These are phyloP conservation scores for Dolichopus griseipennis DNA, from an alignment of 2,888 invertebrate genomes.

Conservation along the genomic window DNA sequence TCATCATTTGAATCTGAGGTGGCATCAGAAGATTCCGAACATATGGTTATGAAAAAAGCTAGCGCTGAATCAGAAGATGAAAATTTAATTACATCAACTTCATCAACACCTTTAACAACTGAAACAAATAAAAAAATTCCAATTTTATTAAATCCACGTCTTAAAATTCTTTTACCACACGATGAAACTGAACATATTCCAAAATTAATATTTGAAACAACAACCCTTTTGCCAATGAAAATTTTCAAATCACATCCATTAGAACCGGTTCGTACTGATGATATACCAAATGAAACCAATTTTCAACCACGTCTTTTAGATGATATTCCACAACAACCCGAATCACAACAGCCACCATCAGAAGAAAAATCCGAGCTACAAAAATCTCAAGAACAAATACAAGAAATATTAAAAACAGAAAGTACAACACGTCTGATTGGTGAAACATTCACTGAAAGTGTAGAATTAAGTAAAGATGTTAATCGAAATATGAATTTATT, in stretches of 20 bases:
- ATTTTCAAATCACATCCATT: neutral
- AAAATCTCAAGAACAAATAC: slow-evolving; percentile 15
- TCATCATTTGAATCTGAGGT: neutral
- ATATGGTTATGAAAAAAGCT: slow-evolving; percentile 24
- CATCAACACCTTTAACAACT: no score
- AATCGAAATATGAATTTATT: slow-evolving; percentile 22
- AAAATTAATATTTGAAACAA: slow-evolving; percentile 5
- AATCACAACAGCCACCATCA: neutral
- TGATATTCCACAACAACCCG: neutral
- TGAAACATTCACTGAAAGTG: slow-evolving; percentile 20
- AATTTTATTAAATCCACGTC: neutral
- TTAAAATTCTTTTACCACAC: neutral
- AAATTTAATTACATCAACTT: neutral
- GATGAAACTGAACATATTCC: neutral
- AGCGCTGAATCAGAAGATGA: slow-evolving; percentile 17
- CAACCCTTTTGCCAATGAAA: slow-evolving; percentile 10
- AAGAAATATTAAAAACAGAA: slow-evolving; percentile 9
- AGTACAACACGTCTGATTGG: slow-evolving; percentile 13
- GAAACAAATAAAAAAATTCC: neutral
- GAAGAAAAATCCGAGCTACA: neutral
- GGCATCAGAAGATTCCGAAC: slow-evolving; percentile 18
- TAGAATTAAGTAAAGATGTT: slow-evolving; percentile 23
- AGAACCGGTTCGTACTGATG: neutral
- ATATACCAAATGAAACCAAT: slow-evolving; percentile 9
- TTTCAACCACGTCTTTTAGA: neutral